Conservation (phyloP, 1,140 invertebrate species). For the Subanguina moxae region DNA sequence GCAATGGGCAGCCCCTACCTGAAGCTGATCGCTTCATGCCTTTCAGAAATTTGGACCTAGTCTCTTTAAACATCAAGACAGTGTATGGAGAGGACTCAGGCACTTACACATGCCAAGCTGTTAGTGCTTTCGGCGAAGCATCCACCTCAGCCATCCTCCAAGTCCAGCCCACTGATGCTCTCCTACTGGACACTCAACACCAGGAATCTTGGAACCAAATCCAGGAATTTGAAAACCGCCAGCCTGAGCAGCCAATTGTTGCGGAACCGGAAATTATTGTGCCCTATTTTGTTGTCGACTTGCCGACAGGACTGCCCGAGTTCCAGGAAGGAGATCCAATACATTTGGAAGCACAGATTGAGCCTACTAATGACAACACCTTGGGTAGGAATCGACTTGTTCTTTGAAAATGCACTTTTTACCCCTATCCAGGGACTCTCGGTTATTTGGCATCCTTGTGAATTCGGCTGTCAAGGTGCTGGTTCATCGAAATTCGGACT, state of each 20-base stretch:
- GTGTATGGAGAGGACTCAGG: conserved; percentile 94
- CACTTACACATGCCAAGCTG: conserved; percentile 83
- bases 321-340: conserved; percentile 76
- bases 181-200: conserved; percentile 82
- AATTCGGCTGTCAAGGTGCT: too few relatives aligned
- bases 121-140: conserved; percentile 82
- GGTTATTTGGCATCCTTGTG: too few relatives aligned
- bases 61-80: conserved; percentile 86
- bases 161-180: conserved; percentile 71
- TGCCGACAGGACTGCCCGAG: conserved; percentile 37
- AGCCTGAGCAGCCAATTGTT: conserved; percentile 65
- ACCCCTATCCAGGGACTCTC: too few relatives aligned
- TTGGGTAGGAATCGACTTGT: too few relatives aligned
- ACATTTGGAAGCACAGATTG: conserved; percentile 88
- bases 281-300: conserved; percentile 70
- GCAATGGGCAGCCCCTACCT: conserved; percentile 71
- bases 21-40: conserved; percentile 74
- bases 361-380: conserved; percentile 84
- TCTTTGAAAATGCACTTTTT: too few relatives aligned
- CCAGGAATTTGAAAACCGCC: conserved; percentile 76
- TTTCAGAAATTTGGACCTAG: conserved; percentile 94
- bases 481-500: too few relatives aligned
- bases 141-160: conserved; percentile 83
- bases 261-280: conserved; percentile 61
- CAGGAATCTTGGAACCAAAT: conserved; percentile 79